Evolutionary conservation across 2,888 invertebrate genomes (phyloP).

Genomic region (Eilema caniola): DNA sequence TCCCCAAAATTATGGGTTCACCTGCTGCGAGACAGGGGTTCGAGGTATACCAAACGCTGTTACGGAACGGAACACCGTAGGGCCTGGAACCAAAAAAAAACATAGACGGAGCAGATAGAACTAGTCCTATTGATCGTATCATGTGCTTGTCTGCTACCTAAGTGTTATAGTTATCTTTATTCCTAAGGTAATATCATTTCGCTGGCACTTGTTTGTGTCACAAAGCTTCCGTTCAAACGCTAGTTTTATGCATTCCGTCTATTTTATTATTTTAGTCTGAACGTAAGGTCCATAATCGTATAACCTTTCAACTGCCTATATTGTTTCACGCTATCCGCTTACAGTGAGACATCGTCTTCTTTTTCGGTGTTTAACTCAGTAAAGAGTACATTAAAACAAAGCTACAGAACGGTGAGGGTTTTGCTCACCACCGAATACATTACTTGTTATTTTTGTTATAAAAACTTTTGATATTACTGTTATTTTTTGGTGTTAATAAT

Average conservation of each 20-base stretch:
- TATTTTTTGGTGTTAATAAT: slow-evolving; percentile 34
- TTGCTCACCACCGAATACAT: slow-evolving; percentile 52
- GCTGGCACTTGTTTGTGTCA: no score
- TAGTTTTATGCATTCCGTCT: no score
- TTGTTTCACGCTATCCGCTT: slow-evolving; percentile 26
- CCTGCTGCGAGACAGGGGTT: background rate
- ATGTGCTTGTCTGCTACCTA: no score
- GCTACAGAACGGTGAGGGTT: slow-evolving; percentile 35
- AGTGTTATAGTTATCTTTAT: no score
- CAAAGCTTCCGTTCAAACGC: no score
- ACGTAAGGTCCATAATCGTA: no score
- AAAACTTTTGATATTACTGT: slow-evolving; percentile 40
- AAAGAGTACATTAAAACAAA: slow-evolving; percentile 59
- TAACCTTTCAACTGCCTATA: background rate
- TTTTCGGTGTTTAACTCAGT: slow-evolving; percentile 56
- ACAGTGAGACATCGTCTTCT: slow-evolving; percentile 28
- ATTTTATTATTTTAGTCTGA: no score
- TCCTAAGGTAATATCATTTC: no score
- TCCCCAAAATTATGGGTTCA: background rate
- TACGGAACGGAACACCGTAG: background rate
- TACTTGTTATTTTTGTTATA: slow-evolving; percentile 44
- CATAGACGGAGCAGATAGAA: no score
- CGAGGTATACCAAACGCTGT: background rate
- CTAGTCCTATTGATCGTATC: no score
- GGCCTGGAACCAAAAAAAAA: no score